Conservation (phyloP, 2,888 invertebrate species). For the Elmis aenea region DNA sequence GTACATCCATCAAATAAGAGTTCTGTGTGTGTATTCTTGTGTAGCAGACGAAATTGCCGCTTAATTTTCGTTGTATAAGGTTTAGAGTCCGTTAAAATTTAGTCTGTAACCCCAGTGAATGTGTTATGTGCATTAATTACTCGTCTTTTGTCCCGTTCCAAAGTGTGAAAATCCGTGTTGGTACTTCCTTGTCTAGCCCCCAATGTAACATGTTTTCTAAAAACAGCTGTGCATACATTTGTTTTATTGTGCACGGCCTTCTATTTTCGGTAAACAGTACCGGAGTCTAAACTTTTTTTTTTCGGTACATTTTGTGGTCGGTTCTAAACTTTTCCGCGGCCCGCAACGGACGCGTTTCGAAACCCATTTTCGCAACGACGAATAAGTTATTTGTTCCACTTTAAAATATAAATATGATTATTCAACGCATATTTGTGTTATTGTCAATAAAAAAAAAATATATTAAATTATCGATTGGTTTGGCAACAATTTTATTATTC, state of each 20-base stretch:
- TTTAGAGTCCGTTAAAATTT: background rate
- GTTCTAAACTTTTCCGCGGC: too few relatives aligned
- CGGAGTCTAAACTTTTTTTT: too few relatives aligned
- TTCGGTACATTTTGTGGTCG: too few relatives aligned
- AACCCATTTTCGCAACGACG: too few relatives aligned
- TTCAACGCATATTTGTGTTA: too few relatives aligned
- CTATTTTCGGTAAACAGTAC: slow-evolving; percentile 1
- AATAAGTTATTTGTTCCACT: too few relatives aligned
- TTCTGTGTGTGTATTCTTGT: background rate
- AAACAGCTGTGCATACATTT: slow-evolving; percentile 20
- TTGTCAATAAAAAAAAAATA: too few relatives aligned
- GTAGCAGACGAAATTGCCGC: background rate
- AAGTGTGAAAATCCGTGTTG: slow-evolving; percentile 4
- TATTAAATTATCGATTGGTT: too few relatives aligned
- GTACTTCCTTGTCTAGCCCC: slow-evolving; percentile 15
- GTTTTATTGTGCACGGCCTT: slow-evolving; percentile 12
- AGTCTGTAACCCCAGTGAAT: slow-evolving; percentile 14
- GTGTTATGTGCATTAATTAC: slow-evolving; percentile 26
- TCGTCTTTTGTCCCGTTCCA: slow-evolving; percentile 11
- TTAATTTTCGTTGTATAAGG: background rate
- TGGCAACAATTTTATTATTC: too few relatives aligned
- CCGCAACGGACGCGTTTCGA: too few relatives aligned
- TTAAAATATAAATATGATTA: too few relatives aligned
- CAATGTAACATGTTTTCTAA: slow-evolving; percentile 16
- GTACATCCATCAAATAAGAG: background rate